A percentile compares a stretch with the other conserved stretches of the same genome.
These are phyloP conservation scores for Stenodera caucasica DNA, from an alignment of 2,888 invertebrate genomes.

Conservation along the genomic window DNA sequence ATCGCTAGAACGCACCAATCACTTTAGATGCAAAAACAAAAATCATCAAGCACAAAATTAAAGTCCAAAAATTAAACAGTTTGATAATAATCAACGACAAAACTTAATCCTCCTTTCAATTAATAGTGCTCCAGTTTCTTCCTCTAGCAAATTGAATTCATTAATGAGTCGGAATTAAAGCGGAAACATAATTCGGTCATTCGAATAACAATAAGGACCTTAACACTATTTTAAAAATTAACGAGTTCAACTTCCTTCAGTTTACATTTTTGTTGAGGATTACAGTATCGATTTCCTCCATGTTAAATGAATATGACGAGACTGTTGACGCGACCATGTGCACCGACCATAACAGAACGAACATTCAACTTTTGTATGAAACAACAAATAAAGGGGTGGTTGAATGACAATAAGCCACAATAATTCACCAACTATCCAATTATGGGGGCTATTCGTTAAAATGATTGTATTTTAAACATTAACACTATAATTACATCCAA, in stretches of 20 bases:
- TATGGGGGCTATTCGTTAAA: not conserved
- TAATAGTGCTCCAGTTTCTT: too few species aligned
- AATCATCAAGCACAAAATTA: too few species aligned
- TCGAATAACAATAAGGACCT: not conserved
- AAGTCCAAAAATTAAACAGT: too few species aligned
- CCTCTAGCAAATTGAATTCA: too few species aligned
- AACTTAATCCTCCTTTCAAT: too few species aligned
- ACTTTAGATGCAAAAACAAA: too few species aligned
- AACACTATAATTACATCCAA: not conserved
- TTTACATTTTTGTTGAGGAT: not conserved
- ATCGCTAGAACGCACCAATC: too few species aligned
- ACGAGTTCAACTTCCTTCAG: too few species aligned
- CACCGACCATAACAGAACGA: not conserved
- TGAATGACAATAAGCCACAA: conserved; percentile 2
- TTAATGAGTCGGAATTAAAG: not conserved
- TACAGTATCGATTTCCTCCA: conserved; percentile 1
- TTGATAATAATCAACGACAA: too few species aligned
- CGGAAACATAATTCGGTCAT: not conserved
- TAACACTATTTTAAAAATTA: too few species aligned
- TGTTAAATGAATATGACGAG: not conserved
- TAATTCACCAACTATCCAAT: conserved; percentile 1
- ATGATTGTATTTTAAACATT: not conserved
- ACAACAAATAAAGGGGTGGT: not conserved
- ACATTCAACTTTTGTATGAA: not conserved
- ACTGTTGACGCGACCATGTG: not conserved